Evolutionary conservation across 2,797 vertebrate species (phyloP), one percentile per base, ranked within the genome.

Genomic region (Clarias fuscus): DNA sequence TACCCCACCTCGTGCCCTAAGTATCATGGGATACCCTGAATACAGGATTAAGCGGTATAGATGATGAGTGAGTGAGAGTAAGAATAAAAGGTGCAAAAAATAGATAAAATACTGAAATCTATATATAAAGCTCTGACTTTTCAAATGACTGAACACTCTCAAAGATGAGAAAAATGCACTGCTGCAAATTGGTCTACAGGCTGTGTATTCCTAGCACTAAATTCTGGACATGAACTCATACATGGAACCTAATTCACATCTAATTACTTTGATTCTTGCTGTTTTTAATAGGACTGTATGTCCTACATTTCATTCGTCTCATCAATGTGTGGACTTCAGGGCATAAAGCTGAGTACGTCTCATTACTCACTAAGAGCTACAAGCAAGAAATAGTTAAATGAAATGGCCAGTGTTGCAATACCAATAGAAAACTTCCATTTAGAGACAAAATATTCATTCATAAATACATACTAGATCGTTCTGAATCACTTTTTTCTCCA

Each of bases 341-440:
- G 40, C 24, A 5, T 43, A 43, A 72, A 72, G 14, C 1, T 13
- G 2, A 43, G 37, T 43, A 72, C 13, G 20, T 24, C 20, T 40
- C 3, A 72, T 43, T 72, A 72, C 7, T 72, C 40, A 24, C 40
- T 73, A 15, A 13, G 40, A 70, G 70, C 22, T 43, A 48, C 20
- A 24, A 73, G 71, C 71, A 48, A 73, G 10, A 73, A 73, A 73
- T 43, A 73, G 48, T 73, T 73, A 73, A 22, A 73, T 73, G 40
- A 15, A 68, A 64, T 20, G 18, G 20, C 61, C 61, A n/a, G 61
- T 64, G 61, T 24, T 64, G 22, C 27, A 68, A 72, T 40, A 20
- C 4, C 10, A 10, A 40, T 4, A 24, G 37, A 43, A 73, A 71
- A 40, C 70, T n/a, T 48, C 20, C 40, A 43, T 11, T 73, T 40